A percentile compares a stretch with the other conserved stretches of the same genome.
Evolutionary conservation across 2,888 invertebrate species (phyloP).

Genomic region (Lasioglossum figueresi): DNA sequence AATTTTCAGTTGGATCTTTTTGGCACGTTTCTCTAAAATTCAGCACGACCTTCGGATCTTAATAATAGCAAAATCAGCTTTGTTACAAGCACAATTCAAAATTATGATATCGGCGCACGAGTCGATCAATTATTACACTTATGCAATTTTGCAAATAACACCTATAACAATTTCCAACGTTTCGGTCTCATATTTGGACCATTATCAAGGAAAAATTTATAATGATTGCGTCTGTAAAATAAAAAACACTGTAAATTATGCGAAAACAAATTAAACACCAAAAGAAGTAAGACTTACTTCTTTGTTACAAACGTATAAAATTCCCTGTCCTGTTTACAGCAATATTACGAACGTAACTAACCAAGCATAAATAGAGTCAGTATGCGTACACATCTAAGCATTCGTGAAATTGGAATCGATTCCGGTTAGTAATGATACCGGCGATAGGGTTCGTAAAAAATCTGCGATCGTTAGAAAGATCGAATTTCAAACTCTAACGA

Average conservation of each 20-base stretch:
- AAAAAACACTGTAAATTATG: too few species aligned
- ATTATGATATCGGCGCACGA: too few species aligned
- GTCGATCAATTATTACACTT: too few species aligned
- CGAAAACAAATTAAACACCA: too few species aligned
- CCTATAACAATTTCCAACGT: too few species aligned
- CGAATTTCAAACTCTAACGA: neutral
- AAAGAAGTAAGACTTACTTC: too few species aligned
- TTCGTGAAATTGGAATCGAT: constrained; percentile 4
- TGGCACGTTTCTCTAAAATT: neutral
- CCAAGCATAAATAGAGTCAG: neutral
- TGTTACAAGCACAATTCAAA: too few species aligned
- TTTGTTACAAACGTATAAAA: neutral
- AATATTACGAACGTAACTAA: neutral
- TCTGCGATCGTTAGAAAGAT: neutral
- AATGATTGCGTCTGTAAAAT: too few species aligned
- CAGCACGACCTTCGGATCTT: neutral
- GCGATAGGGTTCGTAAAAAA: constrained; percentile 1
- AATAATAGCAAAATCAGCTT: neutral
- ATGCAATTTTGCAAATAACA: too few species aligned
- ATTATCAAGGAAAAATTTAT: too few species aligned
- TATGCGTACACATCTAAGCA: neutral
- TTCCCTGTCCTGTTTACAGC: neutral
- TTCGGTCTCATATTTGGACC: too few species aligned
- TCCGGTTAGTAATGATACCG: constrained; percentile 1
- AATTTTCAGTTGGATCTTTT: neutral